Base-by-base conservation (phyloP, 1,140 invertebrate species). In the Drosophila setifemur region DNA sequence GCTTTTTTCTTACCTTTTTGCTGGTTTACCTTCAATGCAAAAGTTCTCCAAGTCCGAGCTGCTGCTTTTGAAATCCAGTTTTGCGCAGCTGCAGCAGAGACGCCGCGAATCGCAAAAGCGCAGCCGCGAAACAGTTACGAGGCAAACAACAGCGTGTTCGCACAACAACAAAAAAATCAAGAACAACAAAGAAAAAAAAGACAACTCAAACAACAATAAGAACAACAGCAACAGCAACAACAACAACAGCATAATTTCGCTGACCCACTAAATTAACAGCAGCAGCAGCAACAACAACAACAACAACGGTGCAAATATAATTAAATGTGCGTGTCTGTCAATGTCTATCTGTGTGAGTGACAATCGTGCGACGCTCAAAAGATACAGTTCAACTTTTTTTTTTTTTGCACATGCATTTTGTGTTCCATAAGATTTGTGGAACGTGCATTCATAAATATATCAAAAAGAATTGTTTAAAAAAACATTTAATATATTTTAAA, bases 61-160 rank as follows among this genome's bases (percentile, higher is more conserved):
- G 54, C 8, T 72, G 78, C 64, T 74, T 78, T 74, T 78, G 70
- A 86, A 85, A 85, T 85, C 79, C 75, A 85, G 79, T 85, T 85
- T 86, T 86, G 71, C 81, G 75, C 79, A 86, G 74, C 63, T 83
- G 79, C 79, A 83, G 58, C 77, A 42, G 44, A n/a, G 29, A n/a
- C 31, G 14, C 14, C 14, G 54, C 53, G 67, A 70, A 33, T 49
- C 52, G n/a, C n/a, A 40, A 63, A 72, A 72, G 54, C 54, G 69
- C 69, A 72, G 67, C 47, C 55, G 68, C 68, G 35, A 50, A 72
- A 72, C 69, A 72, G 69, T 72, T 72, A 72, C 69, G 69, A 72
- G 69, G 55, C 69, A 52, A 72, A 52, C 68, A 63, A 72, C 69
- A 28, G 14, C 23, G 23, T 14, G 49, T 33, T 68, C 63, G 12